Conservation (phyloP, 2,797 vertebrate species). For the Crenuchus spilurus region DNA sequence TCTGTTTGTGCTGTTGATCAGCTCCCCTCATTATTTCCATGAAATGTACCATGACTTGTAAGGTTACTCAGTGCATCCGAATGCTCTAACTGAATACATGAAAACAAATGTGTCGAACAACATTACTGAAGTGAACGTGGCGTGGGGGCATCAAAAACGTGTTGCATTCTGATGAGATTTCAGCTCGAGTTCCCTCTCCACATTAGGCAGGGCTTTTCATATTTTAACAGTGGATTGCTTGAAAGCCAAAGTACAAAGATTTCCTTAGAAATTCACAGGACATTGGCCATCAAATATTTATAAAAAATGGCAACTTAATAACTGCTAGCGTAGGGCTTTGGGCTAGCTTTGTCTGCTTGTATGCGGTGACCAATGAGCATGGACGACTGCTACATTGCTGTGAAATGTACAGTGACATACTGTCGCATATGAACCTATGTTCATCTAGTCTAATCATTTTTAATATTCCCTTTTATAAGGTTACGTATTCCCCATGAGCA, state of each 20-base stretch:
- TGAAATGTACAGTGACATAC: background rate
- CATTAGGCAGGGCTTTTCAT: constrained; percentile 4
- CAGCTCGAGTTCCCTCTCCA: background rate
- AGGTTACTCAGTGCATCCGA: constrained; percentile 25
- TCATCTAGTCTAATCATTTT: constrained; percentile 14
- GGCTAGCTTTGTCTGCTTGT: background rate
- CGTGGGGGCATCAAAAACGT: background rate
- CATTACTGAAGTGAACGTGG: constrained; percentile 10
- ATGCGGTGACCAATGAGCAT: background rate
- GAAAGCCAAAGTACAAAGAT: constrained; percentile 24
- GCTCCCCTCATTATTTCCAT: constrained; percentile 45
- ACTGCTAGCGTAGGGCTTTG: background rate
- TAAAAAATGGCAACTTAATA: background rate
- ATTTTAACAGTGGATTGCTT: background rate
- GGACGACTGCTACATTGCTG: background rate
- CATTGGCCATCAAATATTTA: background rate
- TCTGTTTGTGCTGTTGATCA: constrained; percentile 12
- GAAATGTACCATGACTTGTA: constrained; percentile 50
- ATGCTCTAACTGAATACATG: constrained; percentile 42
- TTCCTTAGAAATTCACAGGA: background rate
- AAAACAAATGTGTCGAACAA: constrained; percentile 41
- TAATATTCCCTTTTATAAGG: constrained; percentile 21
- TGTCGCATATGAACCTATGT: background rate
- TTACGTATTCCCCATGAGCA: constrained; percentile 20
- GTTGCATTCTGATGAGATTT: constrained; percentile 29